Percentiles rank a stretch among this genome's conserved stretches.
These are phyloP conservation scores for Stenotaenia linearis DNA, from an alignment of 2,888 invertebrate genomes.

Conservation along the genomic window DNA sequence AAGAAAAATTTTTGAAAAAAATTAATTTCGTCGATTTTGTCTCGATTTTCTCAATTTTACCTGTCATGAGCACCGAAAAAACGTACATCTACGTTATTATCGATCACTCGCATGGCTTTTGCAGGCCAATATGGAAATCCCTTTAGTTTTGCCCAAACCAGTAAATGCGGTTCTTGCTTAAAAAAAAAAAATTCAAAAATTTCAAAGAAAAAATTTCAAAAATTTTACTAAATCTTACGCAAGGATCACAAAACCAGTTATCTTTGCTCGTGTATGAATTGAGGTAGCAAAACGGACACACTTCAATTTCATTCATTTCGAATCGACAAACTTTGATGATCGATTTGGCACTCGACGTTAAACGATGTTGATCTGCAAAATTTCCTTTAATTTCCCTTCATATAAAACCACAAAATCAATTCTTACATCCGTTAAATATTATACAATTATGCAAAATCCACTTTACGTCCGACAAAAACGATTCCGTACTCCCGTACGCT, in stretches of 20 bases:
- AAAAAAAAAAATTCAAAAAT: slow-evolving; percentile 32
- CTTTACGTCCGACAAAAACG: slow-evolving; percentile 81
- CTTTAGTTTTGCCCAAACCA: slow-evolving; percentile 95
- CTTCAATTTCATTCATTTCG: slow-evolving; percentile 86
- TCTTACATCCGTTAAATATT: slow-evolving; percentile 80
- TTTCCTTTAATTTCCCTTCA: no score
- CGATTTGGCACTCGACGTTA: slow-evolving; percentile 68
- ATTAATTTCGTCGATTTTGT: not conserved
- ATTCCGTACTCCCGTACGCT: slow-evolving; percentile 77
- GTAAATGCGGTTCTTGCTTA: slow-evolving; percentile 70
- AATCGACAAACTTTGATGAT: slow-evolving; percentile 77
- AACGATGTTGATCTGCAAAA: slow-evolving; percentile 65
- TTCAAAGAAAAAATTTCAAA: no score
- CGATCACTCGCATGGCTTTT: slow-evolving; percentile 70
- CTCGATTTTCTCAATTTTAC: slow-evolving; percentile 38
- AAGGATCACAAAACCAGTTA: slow-evolving; percentile 87
- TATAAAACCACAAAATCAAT: no score
- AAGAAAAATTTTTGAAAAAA: no score
- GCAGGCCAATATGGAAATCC: slow-evolving; percentile 98
- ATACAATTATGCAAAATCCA: slow-evolving; percentile 93
- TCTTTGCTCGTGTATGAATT: slow-evolving; percentile 73
- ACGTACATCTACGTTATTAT: slow-evolving; percentile 73
- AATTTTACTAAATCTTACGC: no score
- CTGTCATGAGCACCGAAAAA: slow-evolving; percentile 92
- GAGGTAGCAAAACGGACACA: slow-evolving; percentile 85